Conservation (phyloP, 2,888 invertebrate genomes). For the Scaptomyza cyrtandrae region DNA sequence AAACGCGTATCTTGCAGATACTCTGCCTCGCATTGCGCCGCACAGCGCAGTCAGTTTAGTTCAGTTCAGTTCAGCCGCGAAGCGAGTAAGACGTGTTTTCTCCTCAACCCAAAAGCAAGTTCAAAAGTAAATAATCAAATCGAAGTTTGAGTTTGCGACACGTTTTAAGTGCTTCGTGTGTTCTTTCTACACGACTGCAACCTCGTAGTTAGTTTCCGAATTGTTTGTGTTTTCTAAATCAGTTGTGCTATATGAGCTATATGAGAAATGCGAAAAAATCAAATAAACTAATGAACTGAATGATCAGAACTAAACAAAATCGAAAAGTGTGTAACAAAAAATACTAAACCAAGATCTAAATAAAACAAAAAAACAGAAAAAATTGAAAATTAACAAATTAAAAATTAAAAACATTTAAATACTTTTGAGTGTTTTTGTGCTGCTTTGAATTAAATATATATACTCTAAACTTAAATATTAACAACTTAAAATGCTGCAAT, state of each 20-base stretch:
- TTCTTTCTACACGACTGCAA: slow-evolving; percentile 45
- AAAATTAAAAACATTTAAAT: slow-evolving; percentile 22
- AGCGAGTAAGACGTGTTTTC: slow-evolving; percentile 85
- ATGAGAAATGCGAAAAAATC: slow-evolving; percentile 71
- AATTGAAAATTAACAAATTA: slow-evolving; percentile 26
- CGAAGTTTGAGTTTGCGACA: slow-evolving; percentile 72
- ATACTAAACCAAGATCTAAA: slow-evolving; percentile 21
- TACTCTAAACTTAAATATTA: slow-evolving; percentile 35
- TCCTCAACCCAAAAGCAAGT: slow-evolving; percentile 59
- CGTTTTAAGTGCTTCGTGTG: slow-evolving; percentile 81
- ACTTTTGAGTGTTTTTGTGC: slow-evolving; percentile 53
- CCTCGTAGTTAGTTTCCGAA: slow-evolving; percentile 37
- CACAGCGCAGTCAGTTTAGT: slow-evolving; percentile 80
- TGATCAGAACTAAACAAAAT: slow-evolving; percentile 5
- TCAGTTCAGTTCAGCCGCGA: slow-evolving; percentile 82
- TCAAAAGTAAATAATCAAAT: slow-evolving; percentile 29
- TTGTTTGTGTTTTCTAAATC: slow-evolving; percentile 77
- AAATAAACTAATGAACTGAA: slow-evolving; percentile 11
- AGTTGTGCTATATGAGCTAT: slow-evolving; percentile 53
- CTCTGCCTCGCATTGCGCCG: slow-evolving; percentile 54
- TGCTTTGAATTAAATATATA: slow-evolving; percentile 5
- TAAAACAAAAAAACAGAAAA: slow-evolving; percentile 1
- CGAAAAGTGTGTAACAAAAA: background rate
- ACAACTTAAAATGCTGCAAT: slow-evolving; percentile 66
- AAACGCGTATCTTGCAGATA: slow-evolving; percentile 62